These are phyloP conservation scores for Hirudinaria manillensis DNA, from an alignment of 2,888 invertebrate species.

Conservation along the genomic window DNA sequence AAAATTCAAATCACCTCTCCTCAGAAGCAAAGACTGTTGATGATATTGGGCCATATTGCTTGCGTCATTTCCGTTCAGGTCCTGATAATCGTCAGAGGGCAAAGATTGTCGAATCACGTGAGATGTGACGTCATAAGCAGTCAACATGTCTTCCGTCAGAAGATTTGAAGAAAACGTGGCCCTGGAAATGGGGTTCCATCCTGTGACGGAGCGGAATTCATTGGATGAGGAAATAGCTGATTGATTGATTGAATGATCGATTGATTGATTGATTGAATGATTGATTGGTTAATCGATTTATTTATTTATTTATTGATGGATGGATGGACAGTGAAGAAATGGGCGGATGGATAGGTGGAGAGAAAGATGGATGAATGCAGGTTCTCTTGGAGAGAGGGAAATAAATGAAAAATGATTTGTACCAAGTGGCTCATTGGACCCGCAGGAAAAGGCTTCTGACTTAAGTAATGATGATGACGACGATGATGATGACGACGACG, in stretches of 20 bases:
- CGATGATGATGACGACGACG: constrained; percentile 28
- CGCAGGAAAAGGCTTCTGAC: too few relatives aligned
- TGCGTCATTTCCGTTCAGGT: background rate
- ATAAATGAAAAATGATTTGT: too few relatives aligned
- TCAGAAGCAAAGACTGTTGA: background rate
- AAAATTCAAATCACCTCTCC: constrained; percentile 9
- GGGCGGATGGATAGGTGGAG: too few relatives aligned
- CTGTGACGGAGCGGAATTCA: background rate
- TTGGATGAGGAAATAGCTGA: too few relatives aligned
- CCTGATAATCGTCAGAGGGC: background rate
- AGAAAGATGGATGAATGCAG: too few relatives aligned
- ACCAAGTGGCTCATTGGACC: too few relatives aligned
- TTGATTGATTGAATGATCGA: too few relatives aligned
- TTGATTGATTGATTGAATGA: too few relatives aligned
- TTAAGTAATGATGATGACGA: constrained; percentile 2
- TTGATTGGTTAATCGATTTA: too few relatives aligned
- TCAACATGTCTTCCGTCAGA: background rate
- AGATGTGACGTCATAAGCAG: background rate
- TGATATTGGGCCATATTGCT: background rate
- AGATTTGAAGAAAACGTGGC: background rate
- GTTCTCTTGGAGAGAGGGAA: too few relatives aligned
- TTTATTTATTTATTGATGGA: too few relatives aligned
- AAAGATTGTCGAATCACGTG: constrained; percentile 1
- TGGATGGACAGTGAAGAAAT: too few relatives aligned
- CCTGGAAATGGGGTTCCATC: background rate